These are phyloP conservation scores for Diplodus puntazzo DNA, from an alignment of 2,797 vertebrate genomes.

Conservation along the genomic window DNA sequence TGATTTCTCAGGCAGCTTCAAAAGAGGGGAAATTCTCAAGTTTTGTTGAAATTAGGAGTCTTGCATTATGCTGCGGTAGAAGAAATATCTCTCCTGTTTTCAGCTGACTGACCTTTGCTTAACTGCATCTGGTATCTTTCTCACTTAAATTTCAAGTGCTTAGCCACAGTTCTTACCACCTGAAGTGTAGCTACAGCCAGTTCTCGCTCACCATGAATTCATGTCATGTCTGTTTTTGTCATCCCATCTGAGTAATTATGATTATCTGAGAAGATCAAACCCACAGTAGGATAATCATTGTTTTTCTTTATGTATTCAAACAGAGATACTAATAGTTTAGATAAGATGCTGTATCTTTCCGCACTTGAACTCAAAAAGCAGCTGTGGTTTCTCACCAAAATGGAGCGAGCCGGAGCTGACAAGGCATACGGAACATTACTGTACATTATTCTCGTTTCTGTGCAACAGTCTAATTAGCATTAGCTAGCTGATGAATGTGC, in stretches of 20 bases:
- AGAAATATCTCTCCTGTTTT: slow-evolving; percentile 1
- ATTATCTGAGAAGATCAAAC: slow-evolving; percentile 27
- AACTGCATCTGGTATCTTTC: neutral
- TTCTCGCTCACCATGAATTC: slow-evolving; percentile 21
- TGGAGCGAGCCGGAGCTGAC: slow-evolving; percentile 46
- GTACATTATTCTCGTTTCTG: slow-evolving; percentile 72
- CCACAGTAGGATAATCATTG: slow-evolving; percentile 16
- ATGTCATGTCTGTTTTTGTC: neutral
- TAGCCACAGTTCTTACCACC: neutral
- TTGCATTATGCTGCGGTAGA: slow-evolving; percentile 7
- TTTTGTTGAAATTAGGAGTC: slow-evolving; percentile 49
- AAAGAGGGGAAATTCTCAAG: slow-evolving; percentile 20
- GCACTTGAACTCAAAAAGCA: slow-evolving; percentile 33
- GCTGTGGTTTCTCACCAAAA: slow-evolving; percentile 39
- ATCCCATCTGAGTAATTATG: slow-evolving; percentile 21
- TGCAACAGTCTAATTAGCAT: slow-evolving; percentile 78
- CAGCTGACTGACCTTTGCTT: slow-evolving; percentile 18
- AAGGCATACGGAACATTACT: slow-evolving; percentile 61
- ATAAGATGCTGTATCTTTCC: slow-evolving; percentile 34
- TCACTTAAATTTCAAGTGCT: neutral
- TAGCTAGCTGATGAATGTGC: slow-evolving; percentile 72
- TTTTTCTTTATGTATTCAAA: neutral
- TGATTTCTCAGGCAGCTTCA: slow-evolving; percentile 49
- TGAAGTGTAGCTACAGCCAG: slow-evolving; percentile 15
- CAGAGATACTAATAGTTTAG: slow-evolving; percentile 1